Evolutionary conservation across 2,888 invertebrate genomes (phyloP), one percentile per base, ranked within the genome.

Genomic region (Eucera pruinosa): DNA sequence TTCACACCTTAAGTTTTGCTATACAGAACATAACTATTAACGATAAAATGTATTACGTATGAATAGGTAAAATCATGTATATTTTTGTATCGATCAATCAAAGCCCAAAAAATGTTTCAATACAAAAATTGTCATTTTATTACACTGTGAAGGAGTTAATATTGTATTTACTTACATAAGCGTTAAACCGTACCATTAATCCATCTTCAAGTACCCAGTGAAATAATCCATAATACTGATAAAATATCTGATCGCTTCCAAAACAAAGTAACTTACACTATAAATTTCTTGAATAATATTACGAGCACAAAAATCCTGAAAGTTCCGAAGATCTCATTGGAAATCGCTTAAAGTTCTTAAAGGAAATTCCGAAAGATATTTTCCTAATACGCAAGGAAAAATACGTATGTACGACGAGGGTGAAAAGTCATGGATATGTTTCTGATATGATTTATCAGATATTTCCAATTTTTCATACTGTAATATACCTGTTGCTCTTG

Each of bases 381-480:
- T 15, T 33, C 9, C 54, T 43, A 82, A 78, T 78, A 78, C 74
- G 60, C 43, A 57, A 74, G 55, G 65, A 47, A 64, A 36, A 77
- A n/a, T n/a, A n/a, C n/a, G n/a, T n/a, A n/a, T 20, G 5, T 36
- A 4, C 50, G 13, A 73, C 60, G 33, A 15, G 47, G 33, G 64
- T 55, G 48, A 66, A 61, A 50, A 18, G 36, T 58, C 20, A 11
- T n/a, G 25, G 58, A 66, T 73, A 73, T 73, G 64, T 60, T 6
- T 52, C 25, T 45, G 58, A 74, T 74, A 74, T 58, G 58, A 43
- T 52, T 52, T 23, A 43, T 6, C 43, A 2, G 36, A 66, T 50
- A 41, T 48, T 18, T 39, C 15, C 11, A 39, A 15, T 30, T 41
- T 11, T 45, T n/a, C n/a, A n/a, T 11, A 13, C 13, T 36, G 48